Base-by-base conservation (phyloP, 2,888 invertebrate species). In the Salpingus planirostris region DNA sequence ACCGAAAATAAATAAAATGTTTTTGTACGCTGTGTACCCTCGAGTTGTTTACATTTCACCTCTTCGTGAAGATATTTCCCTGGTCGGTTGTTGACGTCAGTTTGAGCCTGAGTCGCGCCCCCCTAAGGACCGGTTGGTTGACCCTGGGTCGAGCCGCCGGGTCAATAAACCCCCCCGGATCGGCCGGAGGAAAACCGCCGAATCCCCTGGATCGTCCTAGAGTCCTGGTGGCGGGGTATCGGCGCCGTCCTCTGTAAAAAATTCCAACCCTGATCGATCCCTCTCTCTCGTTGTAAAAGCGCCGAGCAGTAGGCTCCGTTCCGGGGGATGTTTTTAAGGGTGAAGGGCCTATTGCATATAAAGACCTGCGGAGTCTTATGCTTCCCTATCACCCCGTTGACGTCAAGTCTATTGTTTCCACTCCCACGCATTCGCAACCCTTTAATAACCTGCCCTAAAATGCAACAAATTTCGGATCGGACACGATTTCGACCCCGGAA, bases 51-150 rank as follows among this genome's bases (percentile, higher is more conserved):
- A 52, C 49, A 27, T 41, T 43, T 28, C 14, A 47, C 46, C 38
- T 52, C 43, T 36, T 35, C 21, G 3, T n/a, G 7, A 15, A 29
- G 30, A 39, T 54, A 45, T 21, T 29, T 27, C 43, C 54, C 54
- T 52, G 51, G 31, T 51, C 27, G 31, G 47, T 50, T 52, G 54
- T 54, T 54, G 54, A 52, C 54, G 49, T 47, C 49, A 46, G 43
- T 47, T 51, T 24, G 40, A 35, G 43, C 39, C 43, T 41, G 43
- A 26, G 29, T 27, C 31, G 37, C 34, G 33, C 35, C 36, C 36
- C 33, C 30, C 33, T 37, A 30, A 33, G 23, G 26, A 33, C 27
- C 27, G 10, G 6, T 18, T 35, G 35, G 31, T 14, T 24, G 11
- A 2, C 12, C 11, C 15, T 7, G n/a, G 27, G 22, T 30, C 26